phyloP scores from a whole-genome alignment of 2,113 vertebrate species.

The Hirundichthys speculiger region DNA sequence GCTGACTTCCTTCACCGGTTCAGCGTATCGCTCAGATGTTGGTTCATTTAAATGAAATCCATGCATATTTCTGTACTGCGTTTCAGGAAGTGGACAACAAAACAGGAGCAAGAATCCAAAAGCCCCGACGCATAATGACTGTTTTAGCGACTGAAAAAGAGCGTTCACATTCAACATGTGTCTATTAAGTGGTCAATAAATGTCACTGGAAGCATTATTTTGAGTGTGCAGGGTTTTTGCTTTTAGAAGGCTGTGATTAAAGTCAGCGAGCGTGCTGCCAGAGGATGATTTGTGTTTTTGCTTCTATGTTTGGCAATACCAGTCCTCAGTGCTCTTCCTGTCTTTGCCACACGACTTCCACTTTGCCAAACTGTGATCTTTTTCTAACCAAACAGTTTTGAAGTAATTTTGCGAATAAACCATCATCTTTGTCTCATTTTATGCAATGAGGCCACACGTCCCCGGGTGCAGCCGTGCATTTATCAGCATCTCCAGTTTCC shows the following conservation, averaged over 20 bases:
- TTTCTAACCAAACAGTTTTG: neutral
- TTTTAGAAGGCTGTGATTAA: neutral
- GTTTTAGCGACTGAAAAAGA: neutral
- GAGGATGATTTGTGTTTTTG: neutral
- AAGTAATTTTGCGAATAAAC: neutral
- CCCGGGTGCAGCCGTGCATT: too few relatives aligned
- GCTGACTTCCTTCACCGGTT: too few relatives aligned
- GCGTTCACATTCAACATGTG: neutral
- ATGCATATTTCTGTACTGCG: too few relatives aligned
- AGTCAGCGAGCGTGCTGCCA: neutral
- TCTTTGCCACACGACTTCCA: too few relatives aligned
- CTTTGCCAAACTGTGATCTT: neutral
- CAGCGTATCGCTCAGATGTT: too few relatives aligned
- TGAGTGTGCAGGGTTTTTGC: neutral
- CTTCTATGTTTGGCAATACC: neutral
- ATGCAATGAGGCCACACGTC: too few relatives aligned
- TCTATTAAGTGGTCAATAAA: neutral
- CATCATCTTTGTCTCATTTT: neutral
- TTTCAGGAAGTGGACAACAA: too few relatives aligned
- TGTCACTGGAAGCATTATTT: neutral
- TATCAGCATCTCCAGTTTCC: too few relatives aligned
- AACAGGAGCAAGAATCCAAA: too few relatives aligned
- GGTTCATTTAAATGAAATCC: too few relatives aligned
- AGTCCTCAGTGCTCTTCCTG: neutral
- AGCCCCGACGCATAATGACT: neutral